Percentiles rank a stretch among this genome's conserved stretches.
phyloP scores from a whole-genome alignment of 2,888 invertebrate genomes.

The Protodeltote pygarga region DNA sequence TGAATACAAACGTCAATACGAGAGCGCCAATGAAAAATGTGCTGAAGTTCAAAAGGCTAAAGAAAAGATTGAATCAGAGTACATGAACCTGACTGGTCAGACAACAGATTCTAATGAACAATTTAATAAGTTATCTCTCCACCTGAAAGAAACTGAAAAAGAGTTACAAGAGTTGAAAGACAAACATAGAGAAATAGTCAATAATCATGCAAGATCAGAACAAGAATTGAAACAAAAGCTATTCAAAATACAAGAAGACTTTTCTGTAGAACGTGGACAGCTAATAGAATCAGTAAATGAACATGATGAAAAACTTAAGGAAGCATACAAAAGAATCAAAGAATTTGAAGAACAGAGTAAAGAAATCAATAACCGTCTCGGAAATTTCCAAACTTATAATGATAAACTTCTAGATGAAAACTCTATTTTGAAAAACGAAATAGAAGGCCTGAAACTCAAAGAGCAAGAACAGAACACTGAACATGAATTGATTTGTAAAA shows the following conservation, averaged over 20 bases:
- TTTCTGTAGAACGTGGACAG: constrained; percentile 71
- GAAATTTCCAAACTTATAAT: constrained; percentile 66
- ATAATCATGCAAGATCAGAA: constrained; percentile 77
- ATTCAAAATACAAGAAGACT: constrained; percentile 79
- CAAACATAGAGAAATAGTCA: constrained; percentile 75
- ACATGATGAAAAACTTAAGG: constrained; percentile 70
- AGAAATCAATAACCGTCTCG: constrained; percentile 64
- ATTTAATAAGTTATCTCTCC: constrained; percentile 84
- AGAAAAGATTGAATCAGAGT: constrained; percentile 87
- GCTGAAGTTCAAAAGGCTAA: constrained; percentile 86
- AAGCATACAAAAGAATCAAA: constrained; percentile 70
- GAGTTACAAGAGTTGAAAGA: constrained; percentile 84
- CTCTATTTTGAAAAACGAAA: constrained; percentile 74
- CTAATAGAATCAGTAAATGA: constrained; percentile 71
- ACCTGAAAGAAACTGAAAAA: constrained; percentile 86
- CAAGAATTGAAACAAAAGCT: constrained; percentile 82
- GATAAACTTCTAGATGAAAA: constrained; percentile 79
- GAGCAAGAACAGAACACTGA: constrained; percentile 74
- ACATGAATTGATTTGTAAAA: constrained; percentile 71
- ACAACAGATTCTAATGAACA: constrained; percentile 88
- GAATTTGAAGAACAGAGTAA: constrained; percentile 65
- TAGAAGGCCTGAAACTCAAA: constrained; percentile 71
- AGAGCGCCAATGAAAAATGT: constrained; percentile 86
- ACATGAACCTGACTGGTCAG: constrained; percentile 86
- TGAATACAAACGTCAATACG: constrained; percentile 86